A percentile compares a stretch with the other conserved stretches of the same genome.
Conservation (phyloP, 1,140 invertebrate genomes). For the Diprion similis region DNA sequence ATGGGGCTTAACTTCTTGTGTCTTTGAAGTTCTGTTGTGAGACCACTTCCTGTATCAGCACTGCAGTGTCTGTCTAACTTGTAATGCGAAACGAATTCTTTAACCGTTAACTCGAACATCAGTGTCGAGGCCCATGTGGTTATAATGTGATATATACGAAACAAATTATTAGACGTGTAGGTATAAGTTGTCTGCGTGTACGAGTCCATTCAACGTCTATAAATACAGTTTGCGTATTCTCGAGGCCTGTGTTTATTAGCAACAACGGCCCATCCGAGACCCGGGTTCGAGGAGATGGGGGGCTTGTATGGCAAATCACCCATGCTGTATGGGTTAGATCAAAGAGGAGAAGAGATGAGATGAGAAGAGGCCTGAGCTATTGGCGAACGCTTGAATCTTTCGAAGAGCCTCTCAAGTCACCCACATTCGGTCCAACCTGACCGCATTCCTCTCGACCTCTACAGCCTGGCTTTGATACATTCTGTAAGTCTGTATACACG, state of each 20-base stretch:
- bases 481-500: neutral
- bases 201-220: neutral
- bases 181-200: neutral
- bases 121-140: neutral
- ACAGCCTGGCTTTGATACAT: neutral
- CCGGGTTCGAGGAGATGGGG: neutral
- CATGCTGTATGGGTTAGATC: neutral
- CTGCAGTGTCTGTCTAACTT: no score
- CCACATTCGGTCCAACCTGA: slow-evolving; percentile 6
- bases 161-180: neutral
- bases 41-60: no score
- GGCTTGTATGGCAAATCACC: neutral
- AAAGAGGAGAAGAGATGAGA: neutral
- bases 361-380: neutral
- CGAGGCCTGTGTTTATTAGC: neutral
- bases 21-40: no score
- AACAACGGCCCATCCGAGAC: neutral
- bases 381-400: neutral
- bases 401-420: slow-evolving; percentile 1
- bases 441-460: slow-evolving; percentile 4
- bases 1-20: no score
- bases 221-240: neutral
- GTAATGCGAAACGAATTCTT: neutral
- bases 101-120: neutral
- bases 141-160: neutral